Evolutionary conservation across 1,140 invertebrate genomes (phyloP).

Genomic region (Aculops lycopersici): DNA sequence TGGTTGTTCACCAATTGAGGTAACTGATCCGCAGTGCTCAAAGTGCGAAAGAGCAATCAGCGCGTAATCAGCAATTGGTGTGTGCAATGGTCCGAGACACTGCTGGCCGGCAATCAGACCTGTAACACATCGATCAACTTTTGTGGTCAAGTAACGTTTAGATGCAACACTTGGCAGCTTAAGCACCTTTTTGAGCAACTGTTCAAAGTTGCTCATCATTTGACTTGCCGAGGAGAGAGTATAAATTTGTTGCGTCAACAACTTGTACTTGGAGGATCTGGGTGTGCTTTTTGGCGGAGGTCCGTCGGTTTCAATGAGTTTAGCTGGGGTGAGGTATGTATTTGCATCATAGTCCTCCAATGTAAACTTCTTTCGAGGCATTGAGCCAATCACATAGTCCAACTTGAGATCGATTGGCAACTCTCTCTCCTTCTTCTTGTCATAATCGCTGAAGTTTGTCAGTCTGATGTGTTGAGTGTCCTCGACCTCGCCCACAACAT

Average conservation of each 20-base stretch:
- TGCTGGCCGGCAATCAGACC: conserved; percentile 72
- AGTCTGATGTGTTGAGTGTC: conserved; percentile 35
- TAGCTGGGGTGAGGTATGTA: background rate
- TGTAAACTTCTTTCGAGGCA: conserved; percentile 32
- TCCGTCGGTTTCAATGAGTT: conserved; percentile 2
- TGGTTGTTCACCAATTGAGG: conserved; percentile 80
- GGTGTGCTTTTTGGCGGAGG: no score
- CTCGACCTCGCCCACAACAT: conserved; percentile 66
- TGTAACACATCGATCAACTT: conserved; percentile 81
- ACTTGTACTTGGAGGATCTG: background rate
- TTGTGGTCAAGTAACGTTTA: conserved; percentile 75
- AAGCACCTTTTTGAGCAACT: conserved; percentile 40
- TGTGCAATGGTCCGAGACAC: conserved; percentile 78
- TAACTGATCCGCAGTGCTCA: conserved; percentile 34
- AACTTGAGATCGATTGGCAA: conserved; percentile 51
- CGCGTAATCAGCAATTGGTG: conserved; percentile 69
- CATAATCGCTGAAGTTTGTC: background rate
- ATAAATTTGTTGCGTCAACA: conserved; percentile 13
- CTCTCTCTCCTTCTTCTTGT: conserved; percentile 10
- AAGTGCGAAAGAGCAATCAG: conserved; percentile 47
- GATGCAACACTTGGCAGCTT: conserved; percentile 61
- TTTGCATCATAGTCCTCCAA: conserved; percentile 6
- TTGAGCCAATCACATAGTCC: conserved; percentile 54
- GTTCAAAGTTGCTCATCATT: no score
- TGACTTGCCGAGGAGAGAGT: conserved; percentile 27